These are phyloP conservation scores for Psammodynastes pulverulentus DNA, from an alignment of 2,113 vertebrate genomes.

Conservation along the genomic window DNA sequence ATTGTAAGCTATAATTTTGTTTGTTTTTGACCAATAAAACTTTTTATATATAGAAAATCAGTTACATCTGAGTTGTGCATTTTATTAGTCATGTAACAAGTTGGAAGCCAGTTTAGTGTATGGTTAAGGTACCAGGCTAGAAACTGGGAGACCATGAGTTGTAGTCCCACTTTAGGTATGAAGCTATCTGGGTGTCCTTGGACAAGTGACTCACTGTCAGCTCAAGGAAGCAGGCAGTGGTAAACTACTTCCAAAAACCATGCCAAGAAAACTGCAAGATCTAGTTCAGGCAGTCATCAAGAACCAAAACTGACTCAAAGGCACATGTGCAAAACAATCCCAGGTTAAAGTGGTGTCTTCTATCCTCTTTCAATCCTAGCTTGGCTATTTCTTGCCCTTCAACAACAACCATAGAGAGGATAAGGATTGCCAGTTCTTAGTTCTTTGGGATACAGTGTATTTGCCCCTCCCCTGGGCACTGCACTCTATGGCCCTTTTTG, in stretches of 20 bases:
- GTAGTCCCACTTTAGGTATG: neutral
- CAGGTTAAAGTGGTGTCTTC: neutral
- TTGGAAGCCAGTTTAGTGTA: neutral
- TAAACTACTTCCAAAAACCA: neutral
- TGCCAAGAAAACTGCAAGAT: neutral
- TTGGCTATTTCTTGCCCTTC: neutral
- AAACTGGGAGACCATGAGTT: neutral
- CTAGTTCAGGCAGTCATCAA: neutral
- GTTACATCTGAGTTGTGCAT: neutral
- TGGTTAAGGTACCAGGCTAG: neutral
- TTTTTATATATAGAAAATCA: too few species aligned
- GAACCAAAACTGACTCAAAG: neutral
- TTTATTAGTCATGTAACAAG: neutral
- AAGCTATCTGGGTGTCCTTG: neutral
- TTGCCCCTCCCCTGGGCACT: neutral
- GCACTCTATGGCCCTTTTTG: neutral
- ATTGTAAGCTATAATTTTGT: too few species aligned
- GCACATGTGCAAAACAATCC: neutral
- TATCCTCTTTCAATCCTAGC: neutral
- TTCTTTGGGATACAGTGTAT: neutral
- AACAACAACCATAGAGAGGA: neutral
- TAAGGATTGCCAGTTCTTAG: neutral
- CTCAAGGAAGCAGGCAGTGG: neutral
- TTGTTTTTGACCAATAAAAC: too few species aligned
- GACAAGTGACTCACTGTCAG: neutral